These are phyloP conservation scores for Eumacrocentrus americanus DNA, from an alignment of 2,888 invertebrate species.

Conservation along the genomic window DNA sequence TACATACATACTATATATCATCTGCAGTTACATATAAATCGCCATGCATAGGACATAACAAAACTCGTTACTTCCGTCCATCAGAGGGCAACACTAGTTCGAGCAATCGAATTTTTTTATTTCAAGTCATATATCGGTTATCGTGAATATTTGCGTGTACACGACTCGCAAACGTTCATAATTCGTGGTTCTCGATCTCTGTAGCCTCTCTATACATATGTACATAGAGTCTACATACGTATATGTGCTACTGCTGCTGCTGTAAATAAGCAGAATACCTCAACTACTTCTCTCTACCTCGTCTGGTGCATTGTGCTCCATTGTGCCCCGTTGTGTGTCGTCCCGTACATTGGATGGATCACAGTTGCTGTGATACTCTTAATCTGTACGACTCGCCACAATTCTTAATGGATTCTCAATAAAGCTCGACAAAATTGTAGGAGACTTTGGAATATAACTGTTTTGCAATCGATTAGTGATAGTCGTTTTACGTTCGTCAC, in stretches of 20 bases:
- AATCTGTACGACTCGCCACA: not conserved
- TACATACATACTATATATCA: not conserved
- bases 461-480: slow-evolving; percentile 13
- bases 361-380: not conserved
- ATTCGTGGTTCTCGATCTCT: not conserved
- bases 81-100: not conserved
- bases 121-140: not conserved
- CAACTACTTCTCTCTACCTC: not conserved
- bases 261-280: not conserved
- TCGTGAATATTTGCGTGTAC: not conserved
- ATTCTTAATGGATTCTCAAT: not conserved
- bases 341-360: not conserved
- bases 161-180: not conserved
- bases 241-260: not conserved
- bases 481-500: not conserved
- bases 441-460: not conserved
- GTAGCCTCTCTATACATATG: not conserved
- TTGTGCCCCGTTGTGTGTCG: too few species aligned
- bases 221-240: not conserved
- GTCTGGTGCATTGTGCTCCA: not conserved
- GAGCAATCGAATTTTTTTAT: not conserved
- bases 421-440: not conserved
- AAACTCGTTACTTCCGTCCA: too few species aligned
- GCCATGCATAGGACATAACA: too few species aligned
- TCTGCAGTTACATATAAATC: not conserved